phyloP scores from a whole-genome alignment of 2,888 invertebrate genomes.

The Andrena praecox region DNA sequence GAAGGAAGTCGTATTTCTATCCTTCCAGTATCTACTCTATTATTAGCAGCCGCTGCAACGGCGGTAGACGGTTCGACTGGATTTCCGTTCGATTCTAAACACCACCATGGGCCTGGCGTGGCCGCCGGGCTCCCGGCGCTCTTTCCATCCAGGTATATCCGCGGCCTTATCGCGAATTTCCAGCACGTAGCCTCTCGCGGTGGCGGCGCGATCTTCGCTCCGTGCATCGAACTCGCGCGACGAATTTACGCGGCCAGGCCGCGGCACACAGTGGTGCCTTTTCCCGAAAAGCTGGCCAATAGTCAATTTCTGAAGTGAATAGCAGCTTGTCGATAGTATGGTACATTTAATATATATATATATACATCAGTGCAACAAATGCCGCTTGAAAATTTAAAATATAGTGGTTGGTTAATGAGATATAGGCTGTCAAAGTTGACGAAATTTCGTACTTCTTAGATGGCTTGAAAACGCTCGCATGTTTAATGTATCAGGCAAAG shows the following conservation, averaged over 20 bases:
- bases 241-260: slow-evolving; percentile 10
- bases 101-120: slow-evolving; percentile 43
- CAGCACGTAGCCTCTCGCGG: slow-evolving; percentile 33
- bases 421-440: too few species aligned
- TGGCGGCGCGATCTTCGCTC: slow-evolving; percentile 30
- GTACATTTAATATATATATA: too few species aligned
- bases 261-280: too few species aligned
- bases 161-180: slow-evolving; percentile 29
- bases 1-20: slow-evolving; percentile 75
- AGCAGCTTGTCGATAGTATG: too few species aligned
- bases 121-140: slow-evolving; percentile 21
- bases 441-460: too few species aligned
- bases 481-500: too few species aligned
- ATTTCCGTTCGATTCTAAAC: slow-evolving; percentile 72
- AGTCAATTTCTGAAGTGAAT: too few species aligned
- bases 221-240: background rate
- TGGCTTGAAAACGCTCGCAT: too few species aligned
- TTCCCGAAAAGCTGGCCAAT: too few species aligned
- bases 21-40: slow-evolving; percentile 71
- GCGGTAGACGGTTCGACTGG: slow-evolving; percentile 60
- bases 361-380: too few species aligned
- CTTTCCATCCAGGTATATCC: background rate
- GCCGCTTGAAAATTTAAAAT: too few species aligned
- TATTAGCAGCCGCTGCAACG: slow-evolving; percentile 72
- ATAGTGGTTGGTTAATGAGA: too few species aligned